Evolutionary conservation across 2,113 vertebrate genomes (phyloP).

Genomic region (Antennarius striatus): DNA sequence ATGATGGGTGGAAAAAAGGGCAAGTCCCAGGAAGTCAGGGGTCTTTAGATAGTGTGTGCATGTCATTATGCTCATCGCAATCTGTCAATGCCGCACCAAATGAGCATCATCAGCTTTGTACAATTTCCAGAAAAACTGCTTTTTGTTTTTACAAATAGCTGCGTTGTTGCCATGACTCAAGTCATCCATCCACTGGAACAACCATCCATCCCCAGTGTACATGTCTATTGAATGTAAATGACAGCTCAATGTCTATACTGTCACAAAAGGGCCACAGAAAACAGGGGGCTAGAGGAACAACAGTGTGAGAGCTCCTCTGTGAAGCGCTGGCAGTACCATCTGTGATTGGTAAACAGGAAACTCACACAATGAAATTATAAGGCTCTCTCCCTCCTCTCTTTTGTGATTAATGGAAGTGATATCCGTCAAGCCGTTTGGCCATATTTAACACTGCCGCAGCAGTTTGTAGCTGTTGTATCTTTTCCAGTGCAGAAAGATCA

Average conservation of each 20-base stretch:
- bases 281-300: conserved; percentile 53
- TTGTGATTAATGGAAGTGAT: conserved; percentile 78
- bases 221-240: conserved; percentile 75
- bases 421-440: conserved; percentile 77
- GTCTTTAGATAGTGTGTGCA: conserved; percentile 51
- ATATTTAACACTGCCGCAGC: conserved; percentile 72
- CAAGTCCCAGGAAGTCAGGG: conserved; percentile 57
- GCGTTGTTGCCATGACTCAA: conserved; percentile 71
- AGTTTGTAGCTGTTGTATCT: conserved; percentile 75
- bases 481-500: conserved; percentile 11
- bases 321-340: conserved; percentile 65
- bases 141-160: conserved; percentile 67
- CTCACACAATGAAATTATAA: conserved; percentile 70
- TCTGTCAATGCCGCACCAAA: conserved; percentile 47
- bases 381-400: conserved; percentile 37
- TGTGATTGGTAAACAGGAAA: conserved; percentile 73
- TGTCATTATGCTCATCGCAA: conserved; percentile 68
- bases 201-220: conserved; percentile 60
- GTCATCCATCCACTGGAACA: conserved; percentile 59
- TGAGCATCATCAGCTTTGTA: conserved; percentile 67
- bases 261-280: conserved; percentile 78
- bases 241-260: conserved; percentile 71
- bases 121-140: conserved; percentile 67
- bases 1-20: conserved; percentile 54
- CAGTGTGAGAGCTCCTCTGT: conserved; percentile 60